Base-by-base conservation (phyloP, 2,888 invertebrate genomes). In the Nemoura dubitans region DNA sequence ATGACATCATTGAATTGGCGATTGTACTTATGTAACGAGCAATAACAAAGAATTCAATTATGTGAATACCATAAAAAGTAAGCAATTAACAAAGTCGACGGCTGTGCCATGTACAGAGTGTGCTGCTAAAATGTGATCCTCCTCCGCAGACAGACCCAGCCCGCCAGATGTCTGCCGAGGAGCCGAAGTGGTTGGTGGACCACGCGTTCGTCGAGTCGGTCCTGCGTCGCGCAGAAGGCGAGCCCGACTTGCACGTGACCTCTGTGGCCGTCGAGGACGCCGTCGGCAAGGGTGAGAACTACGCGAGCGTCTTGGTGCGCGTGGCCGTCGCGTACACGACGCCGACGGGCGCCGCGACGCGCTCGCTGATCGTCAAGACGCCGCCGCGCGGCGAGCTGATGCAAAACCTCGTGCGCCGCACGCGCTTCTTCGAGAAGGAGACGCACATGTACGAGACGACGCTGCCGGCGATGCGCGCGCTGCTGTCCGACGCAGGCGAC, bases 321-420 rank as follows among this genome's bases (percentile, higher is more conserved):
- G 86, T 87, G n/a, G 25, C 25, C 76, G 76, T 81, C 7, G 28
- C 25, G 16, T 81, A 16, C 27, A n/a, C 25, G 7, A 27, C 16
- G n/a, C 10, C n/a, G 43, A 76, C 59, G 59, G 78, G 30, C 30
- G 30, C 27, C 26, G 0, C 27, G 29, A 6, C 30, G 21, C 27
- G 30, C 14, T 85, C 86, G 80, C 85, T 88, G 42, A 86, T 88
- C 59, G 85, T 87, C 43, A 88, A 88, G 85, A 29, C 86, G 21
- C 78, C 85, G 25, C 86, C 87, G 25, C 6, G 43, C 25, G 86
- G 86, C 3, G 87, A 87, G 82, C 25, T 76, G 29, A 29, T 85
- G 80, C 26, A 29, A 43, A 76, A 86, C 2, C 80, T 86, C 86
- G 26, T 87, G 27, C 29, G n/a, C 0, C 5, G 86, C 83, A 27